phyloP scores from a whole-genome alignment of 2,888 invertebrate genomes.

The Azorinus chamasolen region DNA sequence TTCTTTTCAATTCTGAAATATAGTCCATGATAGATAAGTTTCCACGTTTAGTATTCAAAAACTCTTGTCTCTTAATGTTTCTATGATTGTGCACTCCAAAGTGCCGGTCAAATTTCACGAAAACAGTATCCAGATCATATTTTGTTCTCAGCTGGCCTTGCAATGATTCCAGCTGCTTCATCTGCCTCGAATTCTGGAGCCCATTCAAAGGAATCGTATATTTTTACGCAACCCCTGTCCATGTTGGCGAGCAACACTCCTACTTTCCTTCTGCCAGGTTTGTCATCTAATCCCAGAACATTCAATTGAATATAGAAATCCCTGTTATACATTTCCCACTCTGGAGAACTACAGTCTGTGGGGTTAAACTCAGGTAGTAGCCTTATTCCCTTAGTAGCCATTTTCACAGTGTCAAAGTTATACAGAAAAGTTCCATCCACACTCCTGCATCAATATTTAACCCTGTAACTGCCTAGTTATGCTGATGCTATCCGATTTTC shows the following conservation, averaged over 20 bases:
- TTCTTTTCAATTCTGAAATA: slow-evolving; percentile 44
- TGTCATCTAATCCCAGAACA: slow-evolving; percentile 39
- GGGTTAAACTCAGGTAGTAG: slow-evolving; percentile 34
- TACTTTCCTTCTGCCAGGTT: slow-evolving; percentile 45
- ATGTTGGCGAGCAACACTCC: slow-evolving; percentile 48
- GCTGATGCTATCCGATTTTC: slow-evolving; percentile 9
- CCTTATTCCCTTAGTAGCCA: slow-evolving; percentile 25
- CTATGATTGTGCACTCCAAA: slow-evolving; percentile 55
- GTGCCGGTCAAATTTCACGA: slow-evolving; percentile 52
- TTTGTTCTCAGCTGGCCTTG: slow-evolving; percentile 21
- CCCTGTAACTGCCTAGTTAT: background rate
- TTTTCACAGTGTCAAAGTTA: background rate
- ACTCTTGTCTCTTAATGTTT: slow-evolving; percentile 57
- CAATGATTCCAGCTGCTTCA: slow-evolving; percentile 16
- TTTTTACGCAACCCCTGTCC: slow-evolving; percentile 44
- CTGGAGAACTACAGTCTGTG: slow-evolving; percentile 30
- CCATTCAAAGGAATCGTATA: slow-evolving; percentile 52
- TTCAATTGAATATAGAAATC: slow-evolving; percentile 52
- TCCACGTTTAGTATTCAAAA: slow-evolving; percentile 48
- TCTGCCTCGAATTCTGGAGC: slow-evolving; percentile 27
- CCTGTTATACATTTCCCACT: slow-evolving; percentile 51
- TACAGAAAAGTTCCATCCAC: background rate
- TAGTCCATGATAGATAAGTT: slow-evolving; percentile 42
- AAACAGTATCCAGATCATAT: slow-evolving; percentile 43
- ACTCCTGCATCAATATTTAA: background rate